These are phyloP conservation scores for Lepisosteus oculatus DNA, from an alignment of 2,113 vertebrate species.

Conservation along the genomic window DNA sequence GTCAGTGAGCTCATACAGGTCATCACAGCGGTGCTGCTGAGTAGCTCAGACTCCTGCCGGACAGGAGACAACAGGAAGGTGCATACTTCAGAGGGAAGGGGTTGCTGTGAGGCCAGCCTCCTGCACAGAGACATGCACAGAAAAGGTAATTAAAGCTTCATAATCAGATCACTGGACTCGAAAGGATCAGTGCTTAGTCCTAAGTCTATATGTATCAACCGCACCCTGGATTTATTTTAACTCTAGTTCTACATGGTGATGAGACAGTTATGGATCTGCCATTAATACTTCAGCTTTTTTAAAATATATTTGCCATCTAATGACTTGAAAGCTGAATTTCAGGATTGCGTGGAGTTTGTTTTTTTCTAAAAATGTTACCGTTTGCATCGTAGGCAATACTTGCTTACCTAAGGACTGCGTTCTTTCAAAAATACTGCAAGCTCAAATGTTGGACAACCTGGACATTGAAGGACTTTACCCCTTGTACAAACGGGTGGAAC, in stretches of 20 bases:
- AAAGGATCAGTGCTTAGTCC: slow-evolving; percentile 20
- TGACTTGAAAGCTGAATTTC: too few species aligned
- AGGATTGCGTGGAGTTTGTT: too few species aligned
- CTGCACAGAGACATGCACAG: slow-evolving; percentile 73
- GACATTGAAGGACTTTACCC: slow-evolving; percentile 94
- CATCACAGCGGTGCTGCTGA: slow-evolving; percentile 77
- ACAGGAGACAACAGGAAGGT: slow-evolving; percentile 57
- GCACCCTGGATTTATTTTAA: too few species aligned
- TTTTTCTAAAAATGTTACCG: slow-evolving; percentile 15
- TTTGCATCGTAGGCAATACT: slow-evolving; percentile 39
- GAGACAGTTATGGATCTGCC: too few species aligned
- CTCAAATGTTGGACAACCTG: slow-evolving; percentile 91
- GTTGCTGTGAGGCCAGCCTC: slow-evolving; percentile 84
- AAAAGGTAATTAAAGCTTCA: slow-evolving; percentile 68
- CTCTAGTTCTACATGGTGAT: too few species aligned
- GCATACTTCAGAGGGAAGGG: slow-evolving; percentile 62
- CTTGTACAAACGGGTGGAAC: slow-evolving; percentile 83
- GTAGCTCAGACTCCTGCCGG: slow-evolving; percentile 66
- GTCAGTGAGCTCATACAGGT: slow-evolving; percentile 88
- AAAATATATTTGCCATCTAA: too few species aligned
- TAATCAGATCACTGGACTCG: background rate
- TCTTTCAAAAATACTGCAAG: slow-evolving; percentile 85
- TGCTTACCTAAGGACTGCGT: slow-evolving; percentile 84
- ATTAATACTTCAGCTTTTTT: too few species aligned
- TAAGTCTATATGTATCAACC: too few species aligned